Conservation (phyloP, 1,140 invertebrate species). For the Halesus radiatus region DNA sequence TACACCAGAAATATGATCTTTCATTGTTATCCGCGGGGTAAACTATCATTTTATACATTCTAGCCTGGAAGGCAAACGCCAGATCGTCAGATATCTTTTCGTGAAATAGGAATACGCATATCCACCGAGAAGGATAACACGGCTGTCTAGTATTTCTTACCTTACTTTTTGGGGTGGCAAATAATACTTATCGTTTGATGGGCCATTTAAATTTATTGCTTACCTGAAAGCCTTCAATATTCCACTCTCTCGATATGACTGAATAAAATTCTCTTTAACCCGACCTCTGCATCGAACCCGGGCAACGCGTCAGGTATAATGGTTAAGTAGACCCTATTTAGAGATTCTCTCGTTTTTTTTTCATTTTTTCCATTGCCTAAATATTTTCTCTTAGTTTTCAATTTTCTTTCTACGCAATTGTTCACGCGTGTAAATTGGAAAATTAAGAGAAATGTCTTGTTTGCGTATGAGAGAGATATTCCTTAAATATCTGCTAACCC, state of each 20-base stretch:
- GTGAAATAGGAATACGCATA: slow-evolving; percentile 20
- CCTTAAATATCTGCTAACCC: background rate
- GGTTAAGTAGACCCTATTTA: slow-evolving; percentile 46
- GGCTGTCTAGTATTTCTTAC: too few species aligned
- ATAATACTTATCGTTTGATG: slow-evolving; percentile 50
- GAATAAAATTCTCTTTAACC: slow-evolving; percentile 22
- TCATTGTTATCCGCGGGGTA: background rate
- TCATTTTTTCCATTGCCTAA: background rate
- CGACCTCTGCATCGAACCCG: background rate
- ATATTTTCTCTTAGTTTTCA: slow-evolving; percentile 27
- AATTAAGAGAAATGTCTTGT: slow-evolving; percentile 21
- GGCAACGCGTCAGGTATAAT: slow-evolving; percentile 33
- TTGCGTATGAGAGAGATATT: background rate
- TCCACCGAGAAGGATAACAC: background rate
- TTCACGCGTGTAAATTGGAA: background rate
- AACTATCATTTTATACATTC: slow-evolving; percentile 29
- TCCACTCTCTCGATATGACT: slow-evolving; percentile 29
- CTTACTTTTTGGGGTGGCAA: background rate
- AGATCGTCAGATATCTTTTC: background rate
- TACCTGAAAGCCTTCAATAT: slow-evolving; percentile 50
- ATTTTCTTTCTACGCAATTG: slow-evolving; percentile 18
- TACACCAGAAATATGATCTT: background rate
- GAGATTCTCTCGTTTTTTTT: slow-evolving; percentile 20
- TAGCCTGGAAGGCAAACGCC: background rate
- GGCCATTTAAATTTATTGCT: slow-evolving; percentile 56